phyloP scores from a whole-genome alignment of 2,888 invertebrate species.

The Pachycephus smyrnensis region DNA sequence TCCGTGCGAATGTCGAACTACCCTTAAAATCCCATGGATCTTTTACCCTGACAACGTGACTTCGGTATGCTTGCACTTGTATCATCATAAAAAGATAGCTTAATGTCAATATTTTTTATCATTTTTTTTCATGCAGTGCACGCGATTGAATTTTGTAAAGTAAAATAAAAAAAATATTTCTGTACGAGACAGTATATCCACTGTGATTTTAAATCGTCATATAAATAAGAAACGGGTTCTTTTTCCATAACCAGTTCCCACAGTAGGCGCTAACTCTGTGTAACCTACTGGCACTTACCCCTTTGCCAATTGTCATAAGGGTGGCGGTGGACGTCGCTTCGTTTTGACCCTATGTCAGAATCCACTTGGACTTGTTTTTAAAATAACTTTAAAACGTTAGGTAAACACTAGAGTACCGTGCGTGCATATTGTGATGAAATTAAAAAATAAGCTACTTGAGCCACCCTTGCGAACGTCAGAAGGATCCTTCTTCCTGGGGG shows the following conservation, averaged over 20 bases:
- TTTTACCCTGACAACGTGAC: background rate
- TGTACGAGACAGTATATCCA: background rate
- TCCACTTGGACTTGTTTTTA: conserved; percentile 34
- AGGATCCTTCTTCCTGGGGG: conserved; percentile 5
- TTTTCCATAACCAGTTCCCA: background rate
- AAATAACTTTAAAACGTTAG: conserved; percentile 53
- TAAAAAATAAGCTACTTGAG: conserved; percentile 48
- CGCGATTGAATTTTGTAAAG: background rate
- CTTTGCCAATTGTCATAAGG: background rate
- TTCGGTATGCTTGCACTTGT: background rate
- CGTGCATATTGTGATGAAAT: conserved; percentile 48
- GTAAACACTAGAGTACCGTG: conserved; percentile 47
- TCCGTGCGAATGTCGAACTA: conserved; percentile 41
- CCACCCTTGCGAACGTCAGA: conserved; percentile 26
- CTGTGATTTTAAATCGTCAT: background rate
- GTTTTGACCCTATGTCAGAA: background rate
- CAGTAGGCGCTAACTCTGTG: background rate
- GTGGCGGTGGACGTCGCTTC: background rate
- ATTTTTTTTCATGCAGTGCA: background rate
- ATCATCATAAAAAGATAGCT: background rate
- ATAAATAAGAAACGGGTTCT: background rate
- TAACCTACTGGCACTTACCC: background rate
- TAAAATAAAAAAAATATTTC: background rate
- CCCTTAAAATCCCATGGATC: conserved; percentile 31
- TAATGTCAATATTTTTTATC: background rate